phyloP scores from a whole-genome alignment of 1,140 invertebrate genomes.

The Cephus cinctus region DNA sequence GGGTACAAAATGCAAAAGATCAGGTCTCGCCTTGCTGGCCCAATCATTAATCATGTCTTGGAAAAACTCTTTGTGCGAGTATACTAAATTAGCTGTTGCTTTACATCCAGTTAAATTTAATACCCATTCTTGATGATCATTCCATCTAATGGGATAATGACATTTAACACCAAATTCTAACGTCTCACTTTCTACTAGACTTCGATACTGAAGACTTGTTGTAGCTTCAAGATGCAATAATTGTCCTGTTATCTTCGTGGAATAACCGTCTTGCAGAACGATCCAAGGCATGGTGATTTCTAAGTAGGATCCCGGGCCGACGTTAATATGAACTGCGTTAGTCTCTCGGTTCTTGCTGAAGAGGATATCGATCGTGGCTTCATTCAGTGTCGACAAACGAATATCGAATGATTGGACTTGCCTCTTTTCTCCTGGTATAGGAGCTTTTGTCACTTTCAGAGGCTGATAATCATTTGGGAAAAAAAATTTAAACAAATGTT shows the following conservation, averaged over 20 bases:
- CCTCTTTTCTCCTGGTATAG: conserved; percentile 82
- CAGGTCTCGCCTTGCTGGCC: conserved; percentile 85
- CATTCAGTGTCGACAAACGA: conserved; percentile 83
- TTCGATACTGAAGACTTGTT: conserved; percentile 89
- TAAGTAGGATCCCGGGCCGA: conserved; percentile 89
- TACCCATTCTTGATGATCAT: conserved; percentile 91
- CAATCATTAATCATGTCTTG: conserved; percentile 96
- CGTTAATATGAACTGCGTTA: conserved; percentile 93
- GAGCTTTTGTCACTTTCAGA: conserved; percentile 72
- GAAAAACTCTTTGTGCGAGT: conserved; percentile 94
- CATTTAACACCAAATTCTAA: conserved; percentile 87
- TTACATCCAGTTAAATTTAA: conserved; percentile 90
- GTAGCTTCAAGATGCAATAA: conserved; percentile 91
- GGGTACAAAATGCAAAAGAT: conserved; percentile 93
- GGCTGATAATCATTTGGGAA: conserved; percentile 88
- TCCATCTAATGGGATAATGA: conserved; percentile 91
- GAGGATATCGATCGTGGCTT: conserved; percentile 92
- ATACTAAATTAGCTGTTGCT: conserved; percentile 88
- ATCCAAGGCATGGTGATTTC: conserved; percentile 96
- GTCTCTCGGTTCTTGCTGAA: conserved; percentile 97
- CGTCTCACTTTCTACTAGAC: conserved; percentile 90
- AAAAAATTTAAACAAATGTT: conserved; percentile 95
- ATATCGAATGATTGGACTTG: conserved; percentile 91
- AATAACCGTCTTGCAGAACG: conserved; percentile 80
- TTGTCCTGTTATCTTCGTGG: conserved; percentile 89